Evolutionary conservation across 1,140 invertebrate genomes (phyloP).

Genomic region (Drosophila pachea): DNA sequence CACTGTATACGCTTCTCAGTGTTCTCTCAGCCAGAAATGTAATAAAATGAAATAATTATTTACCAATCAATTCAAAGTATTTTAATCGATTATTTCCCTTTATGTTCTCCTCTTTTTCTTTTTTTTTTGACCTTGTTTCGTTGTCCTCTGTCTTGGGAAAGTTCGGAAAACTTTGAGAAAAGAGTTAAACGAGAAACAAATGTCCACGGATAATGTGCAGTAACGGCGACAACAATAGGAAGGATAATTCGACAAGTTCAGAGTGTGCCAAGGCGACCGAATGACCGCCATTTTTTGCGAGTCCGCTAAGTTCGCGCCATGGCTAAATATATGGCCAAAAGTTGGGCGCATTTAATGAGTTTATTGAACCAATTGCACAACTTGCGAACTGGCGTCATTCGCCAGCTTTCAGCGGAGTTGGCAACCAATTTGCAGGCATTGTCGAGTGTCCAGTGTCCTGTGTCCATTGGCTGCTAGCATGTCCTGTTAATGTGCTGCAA

Average conservation of each 20-base stretch:
- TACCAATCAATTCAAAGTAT: too few relatives aligned
- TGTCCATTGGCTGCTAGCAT: background rate
- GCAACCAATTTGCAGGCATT: constrained; percentile 30
- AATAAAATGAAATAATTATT: background rate
- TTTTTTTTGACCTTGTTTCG: background rate
- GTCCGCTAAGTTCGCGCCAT: constrained; percentile 44
- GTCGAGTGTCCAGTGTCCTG: constrained; percentile 12
- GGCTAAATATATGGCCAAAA: constrained; percentile 34
- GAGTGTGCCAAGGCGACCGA: constrained; percentile 63
- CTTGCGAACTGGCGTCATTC: constrained; percentile 59
- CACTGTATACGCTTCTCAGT: constrained; percentile 1
- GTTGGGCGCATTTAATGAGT: constrained; percentile 70
- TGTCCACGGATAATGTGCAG: constrained; percentile 56
- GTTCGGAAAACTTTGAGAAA: constrained; percentile 6
- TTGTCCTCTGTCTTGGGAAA: background rate
- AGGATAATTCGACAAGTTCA: constrained; percentile 73
- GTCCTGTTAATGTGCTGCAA: constrained; percentile 41
- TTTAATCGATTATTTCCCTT: too few relatives aligned
- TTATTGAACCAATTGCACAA: constrained; percentile 74
- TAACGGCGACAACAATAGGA: constrained; percentile 70
- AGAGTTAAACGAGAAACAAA: constrained; percentile 28
- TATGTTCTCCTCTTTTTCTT: too few relatives aligned
- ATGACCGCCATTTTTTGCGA: constrained; percentile 58
- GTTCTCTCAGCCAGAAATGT: background rate
- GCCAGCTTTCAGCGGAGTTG: constrained; percentile 30